These are phyloP conservation scores for Dione vanillae DNA, from an alignment of 2,888 invertebrate species.

Conservation along the genomic window DNA sequence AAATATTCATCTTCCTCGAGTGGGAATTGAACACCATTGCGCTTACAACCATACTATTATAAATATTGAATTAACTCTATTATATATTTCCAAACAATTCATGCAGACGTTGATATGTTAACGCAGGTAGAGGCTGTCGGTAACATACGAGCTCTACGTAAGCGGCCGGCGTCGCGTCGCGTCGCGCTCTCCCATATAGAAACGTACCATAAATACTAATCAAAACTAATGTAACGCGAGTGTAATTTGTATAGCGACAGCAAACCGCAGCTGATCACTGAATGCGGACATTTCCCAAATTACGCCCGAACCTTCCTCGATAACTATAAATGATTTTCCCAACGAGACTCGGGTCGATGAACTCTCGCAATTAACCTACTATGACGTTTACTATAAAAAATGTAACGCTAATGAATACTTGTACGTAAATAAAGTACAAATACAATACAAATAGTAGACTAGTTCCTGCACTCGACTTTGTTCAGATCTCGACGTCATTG, in stretches of 20 bases:
- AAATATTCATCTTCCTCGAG: no score
- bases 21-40: no score
- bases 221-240: conserved; percentile 26
- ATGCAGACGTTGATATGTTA: no score
- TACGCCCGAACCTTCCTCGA: conserved; percentile 19
- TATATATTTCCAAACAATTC: no score
- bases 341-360: background rate
- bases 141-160: no score
- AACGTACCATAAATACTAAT: conserved; percentile 11
- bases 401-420: conserved; percentile 16
- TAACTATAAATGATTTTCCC: conserved; percentile 31
- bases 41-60: no score
- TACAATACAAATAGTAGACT: conserved; percentile 6
- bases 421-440: background rate
- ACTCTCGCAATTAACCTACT: background rate
- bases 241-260: conserved; percentile 24
- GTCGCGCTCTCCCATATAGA: background rate
- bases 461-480: conserved; percentile 8
- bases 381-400: no score
- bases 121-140: background rate
- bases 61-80: no score
- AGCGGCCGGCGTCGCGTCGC: background rate
- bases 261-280: conserved; percentile 32
- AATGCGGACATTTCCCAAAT: conserved; percentile 33
- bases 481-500: background rate